Conservation (phyloP, 2,888 invertebrate genomes). For the Ophion costatus region DNA sequence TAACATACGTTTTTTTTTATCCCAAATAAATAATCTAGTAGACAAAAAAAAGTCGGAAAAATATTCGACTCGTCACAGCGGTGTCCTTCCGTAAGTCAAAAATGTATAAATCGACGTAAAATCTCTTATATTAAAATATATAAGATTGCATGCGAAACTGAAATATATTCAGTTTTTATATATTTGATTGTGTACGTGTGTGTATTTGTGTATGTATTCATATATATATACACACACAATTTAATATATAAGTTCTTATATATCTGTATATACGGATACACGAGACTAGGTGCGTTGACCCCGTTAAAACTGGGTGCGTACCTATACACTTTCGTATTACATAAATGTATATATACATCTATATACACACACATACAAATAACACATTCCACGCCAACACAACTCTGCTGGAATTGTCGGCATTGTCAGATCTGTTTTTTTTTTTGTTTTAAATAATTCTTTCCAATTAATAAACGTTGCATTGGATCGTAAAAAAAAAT, state of each 20-base stretch:
- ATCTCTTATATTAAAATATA: no score
- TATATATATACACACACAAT: no score
- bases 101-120: neutral
- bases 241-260: no score
- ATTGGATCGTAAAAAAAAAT: neutral
- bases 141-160: no score
- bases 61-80: no score
- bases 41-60: no score
- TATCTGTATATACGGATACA: neutral
- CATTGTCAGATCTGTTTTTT: constrained; percentile 16
- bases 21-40: no score
- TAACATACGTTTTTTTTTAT: no score
- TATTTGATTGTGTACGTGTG: no score
- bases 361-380: neutral
- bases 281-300: constrained; percentile 58
- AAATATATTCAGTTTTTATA: no score
- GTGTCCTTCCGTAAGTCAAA: neutral
- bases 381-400: constrained; percentile 17
- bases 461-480: no score
- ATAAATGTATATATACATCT: constrained; percentile 1
- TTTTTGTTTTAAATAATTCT: neutral
- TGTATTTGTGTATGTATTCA: no score
- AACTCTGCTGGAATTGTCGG: neutral
- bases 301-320: constrained; percentile 45
- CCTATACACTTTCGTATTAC: constrained; percentile 21